Conservation (phyloP, 2,888 invertebrate genomes). For the Phragmatobia fuliginosa region DNA sequence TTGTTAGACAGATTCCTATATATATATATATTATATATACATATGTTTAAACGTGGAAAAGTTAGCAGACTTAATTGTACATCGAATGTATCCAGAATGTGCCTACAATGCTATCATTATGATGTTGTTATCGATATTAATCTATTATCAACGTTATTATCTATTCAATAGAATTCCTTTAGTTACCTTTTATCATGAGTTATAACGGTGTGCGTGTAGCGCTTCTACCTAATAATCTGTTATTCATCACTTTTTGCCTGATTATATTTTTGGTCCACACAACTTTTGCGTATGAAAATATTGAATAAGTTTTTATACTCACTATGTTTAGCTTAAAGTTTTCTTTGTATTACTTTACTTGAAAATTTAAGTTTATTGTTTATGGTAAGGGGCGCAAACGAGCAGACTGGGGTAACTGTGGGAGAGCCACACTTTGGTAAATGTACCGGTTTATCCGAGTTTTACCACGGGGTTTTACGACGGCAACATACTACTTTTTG, state of each 20-base stretch:
- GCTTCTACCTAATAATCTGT: conserved; percentile 39
- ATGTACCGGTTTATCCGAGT: not conserved
- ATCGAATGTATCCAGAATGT: conserved; percentile 14
- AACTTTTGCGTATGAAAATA: conserved; percentile 1
- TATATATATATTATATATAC: not conserved
- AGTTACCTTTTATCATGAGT: conserved; percentile 44
- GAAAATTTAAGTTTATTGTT: not conserved
- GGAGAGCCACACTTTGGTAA: no score
- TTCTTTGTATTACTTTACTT: not conserved
- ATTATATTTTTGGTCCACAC: conserved; percentile 25
- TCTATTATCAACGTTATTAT: conserved; percentile 51
- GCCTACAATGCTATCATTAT: conserved; percentile 40
- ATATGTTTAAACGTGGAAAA: not conserved
- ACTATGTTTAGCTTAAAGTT: not conserved
- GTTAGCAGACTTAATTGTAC: not conserved
- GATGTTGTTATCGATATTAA: conserved; percentile 45
- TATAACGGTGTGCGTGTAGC: conserved; percentile 36
- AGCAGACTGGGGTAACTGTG: no score
- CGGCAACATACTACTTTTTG: no score
- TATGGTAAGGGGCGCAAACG: not conserved
- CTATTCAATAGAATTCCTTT: conserved; percentile 55
- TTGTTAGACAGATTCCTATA: not conserved
- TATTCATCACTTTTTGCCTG: conserved; percentile 42
- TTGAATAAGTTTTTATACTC: not conserved
- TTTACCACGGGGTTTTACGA: no score